Evolutionary conservation across 1,140 invertebrate species (phyloP).

Genomic region (Pseudomyrmex dendroicus): DNA sequence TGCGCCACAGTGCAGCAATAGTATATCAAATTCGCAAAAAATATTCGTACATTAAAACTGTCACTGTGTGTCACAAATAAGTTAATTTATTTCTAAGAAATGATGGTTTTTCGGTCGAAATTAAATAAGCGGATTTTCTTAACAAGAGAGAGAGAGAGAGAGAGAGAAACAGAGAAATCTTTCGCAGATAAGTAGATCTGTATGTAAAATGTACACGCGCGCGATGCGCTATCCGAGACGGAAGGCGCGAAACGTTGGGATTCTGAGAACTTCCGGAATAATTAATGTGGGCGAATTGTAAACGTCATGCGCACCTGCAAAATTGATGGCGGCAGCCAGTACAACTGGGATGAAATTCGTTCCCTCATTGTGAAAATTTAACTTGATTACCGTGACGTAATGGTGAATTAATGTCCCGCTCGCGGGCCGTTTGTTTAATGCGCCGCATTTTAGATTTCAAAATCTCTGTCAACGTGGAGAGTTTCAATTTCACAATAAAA

Average conservation of each 20-base stretch:
- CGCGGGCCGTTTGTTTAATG: conserved; percentile 34
- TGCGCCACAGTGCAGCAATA: not conserved
- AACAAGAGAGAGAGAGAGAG: not conserved
- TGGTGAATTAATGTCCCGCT: conserved; percentile 70
- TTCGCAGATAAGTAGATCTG: conserved; percentile 46
- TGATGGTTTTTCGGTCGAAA: too few species aligned
- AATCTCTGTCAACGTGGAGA: conserved; percentile 55
- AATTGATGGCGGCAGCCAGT: conserved; percentile 71
- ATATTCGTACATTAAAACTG: not conserved
- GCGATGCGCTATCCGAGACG: conserved; percentile 47
- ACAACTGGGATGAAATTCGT: conserved; percentile 66
- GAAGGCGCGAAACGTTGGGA: conserved; percentile 58
- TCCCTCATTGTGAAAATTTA: conserved; percentile 74
- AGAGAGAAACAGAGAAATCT: conserved; percentile 16
- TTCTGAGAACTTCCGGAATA: conserved; percentile 68
- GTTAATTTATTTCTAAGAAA: too few species aligned
- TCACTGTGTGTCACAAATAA: too few species aligned
- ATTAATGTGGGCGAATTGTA: conserved; percentile 73
- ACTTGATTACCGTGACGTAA: conserved; percentile 70
- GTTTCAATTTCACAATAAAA: conserved; percentile 55
- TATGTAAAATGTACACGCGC: conserved; percentile 46
- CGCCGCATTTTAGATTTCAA: conserved; percentile 43
- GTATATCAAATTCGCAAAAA: not conserved
- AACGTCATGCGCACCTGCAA: conserved; percentile 71
- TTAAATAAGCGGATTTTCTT: conserved; percentile 11